A percentile compares a stretch with the other conserved stretches of the same genome.
phyloP scores from a whole-genome alignment of 1,140 invertebrate species.

The Drosophila busckii region DNA sequence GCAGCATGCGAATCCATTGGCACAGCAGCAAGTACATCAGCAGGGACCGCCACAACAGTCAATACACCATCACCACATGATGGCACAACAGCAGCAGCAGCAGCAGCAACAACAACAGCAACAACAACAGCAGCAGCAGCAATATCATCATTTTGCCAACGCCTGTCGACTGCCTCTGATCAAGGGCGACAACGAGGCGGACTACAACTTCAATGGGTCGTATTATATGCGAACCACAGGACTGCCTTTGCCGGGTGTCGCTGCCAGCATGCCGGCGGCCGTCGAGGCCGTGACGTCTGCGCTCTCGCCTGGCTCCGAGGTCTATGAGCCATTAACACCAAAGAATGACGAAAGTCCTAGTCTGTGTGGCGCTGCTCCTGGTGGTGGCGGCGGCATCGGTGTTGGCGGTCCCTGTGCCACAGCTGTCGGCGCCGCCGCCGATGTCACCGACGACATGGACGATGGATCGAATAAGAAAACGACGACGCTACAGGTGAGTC shows the following conservation, averaged over 20 bases:
- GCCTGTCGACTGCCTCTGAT: conserved; percentile 44
- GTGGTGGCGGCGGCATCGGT: conserved; percentile 8
- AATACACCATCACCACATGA: conserved; percentile 21
- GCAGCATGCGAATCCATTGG: conserved; percentile 15
- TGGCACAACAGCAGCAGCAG: conserved; percentile 34
- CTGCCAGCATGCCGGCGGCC: conserved; percentile 17
- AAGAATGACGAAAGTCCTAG: conserved; percentile 76
- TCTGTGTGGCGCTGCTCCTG: conserved; percentile 54
- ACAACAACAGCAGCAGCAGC: conserved; percentile 36
- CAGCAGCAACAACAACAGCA: conserved; percentile 28
- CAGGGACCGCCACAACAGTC: conserved; percentile 27
- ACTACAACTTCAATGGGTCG: conserved; percentile 67
- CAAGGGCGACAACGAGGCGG: conserved; percentile 59
- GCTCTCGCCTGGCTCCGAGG: conserved; percentile 65
- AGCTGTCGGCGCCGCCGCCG: conserved; percentile 2
- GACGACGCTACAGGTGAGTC: conserved; percentile 67
- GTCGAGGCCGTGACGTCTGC: conserved; percentile 43
- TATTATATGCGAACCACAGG: conserved; percentile 58
- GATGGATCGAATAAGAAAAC: conserved; percentile 67
- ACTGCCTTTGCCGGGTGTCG: conserved; percentile 37
- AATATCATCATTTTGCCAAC: conserved; percentile 56
- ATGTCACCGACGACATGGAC: conserved; percentile 51
- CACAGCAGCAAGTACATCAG: conserved; percentile 24
- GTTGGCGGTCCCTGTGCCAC: neutral
- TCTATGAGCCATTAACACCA: conserved; percentile 75